Evolutionary conservation across 2,797 vertebrate genomes (phyloP).

Genomic region (Tachyglossus aculeatus): DNA sequence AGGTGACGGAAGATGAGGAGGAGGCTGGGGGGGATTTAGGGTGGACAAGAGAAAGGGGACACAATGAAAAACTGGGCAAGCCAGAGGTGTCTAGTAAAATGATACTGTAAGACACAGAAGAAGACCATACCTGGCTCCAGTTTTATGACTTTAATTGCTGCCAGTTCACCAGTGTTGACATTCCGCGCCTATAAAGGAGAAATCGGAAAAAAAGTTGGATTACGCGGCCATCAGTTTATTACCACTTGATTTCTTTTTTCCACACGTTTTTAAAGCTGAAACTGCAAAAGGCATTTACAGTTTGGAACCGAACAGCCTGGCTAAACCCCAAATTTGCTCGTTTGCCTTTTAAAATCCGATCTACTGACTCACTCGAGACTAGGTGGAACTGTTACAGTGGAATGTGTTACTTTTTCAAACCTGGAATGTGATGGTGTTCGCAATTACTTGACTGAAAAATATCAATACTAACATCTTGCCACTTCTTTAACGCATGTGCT

Average conservation of each 20-base stretch:
- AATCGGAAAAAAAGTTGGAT: constrained; percentile 19
- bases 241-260: constrained; percentile 6
- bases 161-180: constrained; percentile 96
- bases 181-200: constrained; percentile 87
- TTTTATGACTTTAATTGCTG: constrained; percentile 99
- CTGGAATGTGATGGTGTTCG: background rate
- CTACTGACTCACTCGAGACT: too few relatives aligned
- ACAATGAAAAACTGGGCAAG: background rate
- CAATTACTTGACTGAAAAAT: constrained; percentile 7
- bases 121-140: constrained; percentile 91
- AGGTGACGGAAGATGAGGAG: background rate
- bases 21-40: background rate
- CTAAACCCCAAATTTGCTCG: background rate
- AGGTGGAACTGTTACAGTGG: background rate
- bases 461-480: background rate
- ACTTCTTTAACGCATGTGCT: constrained; percentile 1
- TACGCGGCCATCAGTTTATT: background rate
- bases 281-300: background rate
- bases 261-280: constrained; percentile 13
- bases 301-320: constrained; percentile 9
- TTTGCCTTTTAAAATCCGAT: too few relatives aligned
- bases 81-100: background rate
- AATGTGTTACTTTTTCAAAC: background rate
- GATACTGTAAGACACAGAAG: background rate
- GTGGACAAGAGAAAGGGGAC: background rate